Conservation (phyloP, 2,113 vertebrate genomes). For the Pyxicephalus adspersus region DNA sequence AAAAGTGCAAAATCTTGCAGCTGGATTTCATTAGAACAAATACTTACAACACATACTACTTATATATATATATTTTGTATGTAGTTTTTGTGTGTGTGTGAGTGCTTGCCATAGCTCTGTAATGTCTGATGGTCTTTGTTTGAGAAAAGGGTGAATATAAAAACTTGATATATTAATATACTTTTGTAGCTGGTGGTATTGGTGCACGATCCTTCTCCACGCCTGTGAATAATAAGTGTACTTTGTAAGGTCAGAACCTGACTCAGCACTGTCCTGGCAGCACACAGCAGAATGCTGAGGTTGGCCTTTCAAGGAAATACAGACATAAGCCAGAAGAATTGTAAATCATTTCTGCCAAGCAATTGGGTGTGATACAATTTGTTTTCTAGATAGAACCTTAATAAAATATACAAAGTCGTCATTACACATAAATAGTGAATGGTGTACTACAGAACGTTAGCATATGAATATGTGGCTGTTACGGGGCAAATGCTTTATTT, state of each 20-base stretch:
- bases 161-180: neutral
- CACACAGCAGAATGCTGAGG: conserved; percentile 29
- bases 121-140: neutral
- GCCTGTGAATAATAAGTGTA: conserved; percentile 4
- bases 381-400: no score
- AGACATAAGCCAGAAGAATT: conserved; percentile 9
- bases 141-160: neutral
- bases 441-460: no score
- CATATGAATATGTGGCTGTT: no score
- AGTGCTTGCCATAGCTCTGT: no score
- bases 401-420: no score
- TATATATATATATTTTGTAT: no score
- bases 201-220: neutral
- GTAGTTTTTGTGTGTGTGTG: no score
- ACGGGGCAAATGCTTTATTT: no score
- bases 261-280: conserved; percentile 27
- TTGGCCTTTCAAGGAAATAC: conserved; percentile 12
- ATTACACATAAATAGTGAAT: no score
- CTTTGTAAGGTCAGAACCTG: conserved; percentile 20
- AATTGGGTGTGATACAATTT: neutral
- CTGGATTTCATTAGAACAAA: no score
- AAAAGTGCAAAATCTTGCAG: no score
- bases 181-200: conserved; percentile 9
- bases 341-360: conserved; percentile 10
- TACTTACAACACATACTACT: no score